Evolutionary conservation across 2,888 invertebrate species (phyloP), one percentile per base, ranked within the genome.

Genomic region (Cepaea hortensis): DNA sequence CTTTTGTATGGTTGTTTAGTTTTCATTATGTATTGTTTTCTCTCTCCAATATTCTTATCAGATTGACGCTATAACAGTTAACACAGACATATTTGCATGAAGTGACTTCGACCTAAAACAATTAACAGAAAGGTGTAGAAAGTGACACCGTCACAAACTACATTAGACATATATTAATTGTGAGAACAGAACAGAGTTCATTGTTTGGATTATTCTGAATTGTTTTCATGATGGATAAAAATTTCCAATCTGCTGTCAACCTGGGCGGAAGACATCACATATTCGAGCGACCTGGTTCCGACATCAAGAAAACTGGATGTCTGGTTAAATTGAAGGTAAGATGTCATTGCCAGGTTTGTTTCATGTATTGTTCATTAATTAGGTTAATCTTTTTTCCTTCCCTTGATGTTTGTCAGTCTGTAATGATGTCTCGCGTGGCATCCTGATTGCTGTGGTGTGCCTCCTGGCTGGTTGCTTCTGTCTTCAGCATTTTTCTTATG

Each of bases 291-390:
- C 91, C 92, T 4, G 92, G 91, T 5, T 91, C 91, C 0, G 93
- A 93, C 72, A 92, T 92, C 35, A 89, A 90, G 13, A 92, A 91
- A 86, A 90, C 90, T 85, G 93, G 93, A n/a, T 88, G 87, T 68
- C 88, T 93, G 65, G 91, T 91, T 75, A 93, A 93, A 87, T 81
- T 93, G 62, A 92, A 93, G 91, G 92, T 91, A 89, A 87, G 84
- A 86, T 18, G 18, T 46, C 55, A n/a, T 50, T 3, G 35, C 35
- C 35, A 1, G 0, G 35, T 35, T 48, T 48, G 20, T 70, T 6
- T 20, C 70, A 70, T 20, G 20, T 20, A 6, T 20, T 7, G 6
- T n/a, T n/a, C n/a, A 7, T 70, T 6, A 1, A 20, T 6, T 20
- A 20, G 6, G n/a, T 70, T 35, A 35, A 35, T 35, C 35, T 35